phyloP scores from a whole-genome alignment of 2,113 vertebrate species.

The Carassius auratus region DNA sequence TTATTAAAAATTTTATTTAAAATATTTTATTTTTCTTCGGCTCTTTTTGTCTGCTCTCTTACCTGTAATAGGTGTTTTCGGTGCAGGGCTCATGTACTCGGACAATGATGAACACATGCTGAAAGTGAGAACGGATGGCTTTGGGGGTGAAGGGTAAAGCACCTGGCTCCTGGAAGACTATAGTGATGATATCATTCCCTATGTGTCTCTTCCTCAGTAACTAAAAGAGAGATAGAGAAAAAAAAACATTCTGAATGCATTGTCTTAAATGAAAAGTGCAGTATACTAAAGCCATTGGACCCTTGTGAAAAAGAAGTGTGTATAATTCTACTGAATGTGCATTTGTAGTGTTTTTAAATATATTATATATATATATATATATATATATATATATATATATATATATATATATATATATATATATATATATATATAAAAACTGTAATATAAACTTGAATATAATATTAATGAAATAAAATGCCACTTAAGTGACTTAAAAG shows the following conservation, averaged over 20 bases:
- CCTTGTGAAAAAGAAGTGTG: no score
- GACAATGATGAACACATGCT: slow-evolving; percentile 89
- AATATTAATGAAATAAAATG: no score
- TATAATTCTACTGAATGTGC: no score
- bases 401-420: no score
- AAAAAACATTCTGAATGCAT: neutral
- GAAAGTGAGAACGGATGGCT: slow-evolving; percentile 90
- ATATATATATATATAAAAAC: no score
- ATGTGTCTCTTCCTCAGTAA: slow-evolving; percentile 90
- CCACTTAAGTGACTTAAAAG: no score
- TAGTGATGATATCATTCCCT: slow-evolving; percentile 91
- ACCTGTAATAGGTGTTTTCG: slow-evolving; percentile 85
- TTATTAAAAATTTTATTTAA: neutral
- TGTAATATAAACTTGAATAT: no score
- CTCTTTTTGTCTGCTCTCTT: slow-evolving; percentile 17
- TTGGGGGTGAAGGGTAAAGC: slow-evolving; percentile 86
- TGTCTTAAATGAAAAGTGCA: no score
- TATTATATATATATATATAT: no score
- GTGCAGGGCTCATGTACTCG: slow-evolving; percentile 81
- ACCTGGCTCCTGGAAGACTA: slow-evolving; percentile 90
- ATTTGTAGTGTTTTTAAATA: no score
- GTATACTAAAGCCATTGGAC: no score
- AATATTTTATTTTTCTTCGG: neutral
- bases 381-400: no score
- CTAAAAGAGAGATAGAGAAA: slow-evolving; percentile 65